Conservation (phyloP, 1,140 invertebrate species). For the Telenomus remus region DNA sequence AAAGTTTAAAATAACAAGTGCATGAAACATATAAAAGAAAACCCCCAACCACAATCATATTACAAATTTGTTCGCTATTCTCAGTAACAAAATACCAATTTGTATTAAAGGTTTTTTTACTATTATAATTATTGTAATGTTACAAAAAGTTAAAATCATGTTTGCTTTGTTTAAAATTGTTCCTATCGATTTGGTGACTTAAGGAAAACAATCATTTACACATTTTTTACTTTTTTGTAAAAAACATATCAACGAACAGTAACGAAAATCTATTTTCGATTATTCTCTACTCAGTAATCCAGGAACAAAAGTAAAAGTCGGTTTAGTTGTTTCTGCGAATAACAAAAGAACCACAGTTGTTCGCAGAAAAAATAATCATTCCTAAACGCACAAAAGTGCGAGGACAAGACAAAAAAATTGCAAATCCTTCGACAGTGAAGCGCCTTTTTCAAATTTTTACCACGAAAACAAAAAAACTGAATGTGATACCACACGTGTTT, state of each 20-base stretch:
- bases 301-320: not conserved
- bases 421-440: not conserved
- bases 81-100: not conserved
- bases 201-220: not conserved
- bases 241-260: slow-evolving; percentile 43
- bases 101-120: too few species aligned
- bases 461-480: slow-evolving; percentile 23
- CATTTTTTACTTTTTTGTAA: slow-evolving; percentile 10
- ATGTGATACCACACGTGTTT: slow-evolving; percentile 38
- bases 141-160: not conserved
- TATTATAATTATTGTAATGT: not conserved
- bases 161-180: too few species aligned
- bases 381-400: not conserved
- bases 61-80: too few species aligned
- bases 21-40: too few species aligned
- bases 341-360: not conserved
- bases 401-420: not conserved
- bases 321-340: too few species aligned
- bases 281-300: not conserved
- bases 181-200: not conserved
- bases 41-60: slow-evolving; percentile 35
- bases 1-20: not conserved
- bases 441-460: slow-evolving; percentile 36
- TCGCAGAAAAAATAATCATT: not conserved
- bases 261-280: slow-evolving; percentile 15